Evolutionary conservation across 2,797 vertebrate genomes (phyloP).

Genomic region (Echeneis naucrates): DNA sequence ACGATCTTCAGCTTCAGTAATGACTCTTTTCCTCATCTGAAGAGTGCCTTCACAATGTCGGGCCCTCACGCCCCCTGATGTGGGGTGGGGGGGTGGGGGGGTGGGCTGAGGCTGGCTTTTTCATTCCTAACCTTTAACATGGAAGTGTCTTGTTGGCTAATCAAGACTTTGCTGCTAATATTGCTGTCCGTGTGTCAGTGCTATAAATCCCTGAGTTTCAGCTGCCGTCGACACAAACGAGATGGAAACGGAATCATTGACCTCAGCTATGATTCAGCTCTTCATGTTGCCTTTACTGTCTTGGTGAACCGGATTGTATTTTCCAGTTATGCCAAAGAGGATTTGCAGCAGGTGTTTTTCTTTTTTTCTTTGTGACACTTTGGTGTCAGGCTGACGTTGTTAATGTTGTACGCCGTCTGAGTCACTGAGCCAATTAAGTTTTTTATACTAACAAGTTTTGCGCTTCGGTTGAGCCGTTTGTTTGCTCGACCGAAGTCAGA

Average conservation of each 20-base stretch:
- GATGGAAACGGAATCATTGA: conserved; percentile 17
- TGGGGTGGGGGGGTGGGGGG: too few species aligned
- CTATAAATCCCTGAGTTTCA: conserved; percentile 22
- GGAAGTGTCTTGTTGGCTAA: conserved; percentile 61
- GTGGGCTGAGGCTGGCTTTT: conserved; percentile 16
- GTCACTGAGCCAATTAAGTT: conserved; percentile 62
- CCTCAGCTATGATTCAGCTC: conserved; percentile 42
- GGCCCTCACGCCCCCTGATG: too few species aligned
- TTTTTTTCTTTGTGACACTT: conserved; percentile 22
- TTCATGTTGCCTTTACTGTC: conserved; percentile 67
- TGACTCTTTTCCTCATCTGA: conserved; percentile 45
- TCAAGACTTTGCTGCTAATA: conserved; percentile 75
- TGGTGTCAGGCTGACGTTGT: conserved; percentile 30
- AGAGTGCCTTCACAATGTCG: conserved; percentile 68
- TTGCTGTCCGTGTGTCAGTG: conserved; percentile 47
- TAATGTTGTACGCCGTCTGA: conserved; percentile 41
- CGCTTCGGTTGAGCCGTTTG: conserved; percentile 15
- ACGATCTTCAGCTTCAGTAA: conserved; percentile 25
- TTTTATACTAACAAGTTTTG: conserved; percentile 43
- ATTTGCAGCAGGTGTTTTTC: conserved; percentile 47
- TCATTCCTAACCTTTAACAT: conserved; percentile 69
- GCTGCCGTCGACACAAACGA: conserved; percentile 35
- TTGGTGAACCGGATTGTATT: conserved; percentile 60
- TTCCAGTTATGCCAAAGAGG: conserved; percentile 72
- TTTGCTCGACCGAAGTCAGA: conserved; percentile 5